phyloP scores from a whole-genome alignment of 2,888 invertebrate species.

The Iphiclides podalirius region DNA sequence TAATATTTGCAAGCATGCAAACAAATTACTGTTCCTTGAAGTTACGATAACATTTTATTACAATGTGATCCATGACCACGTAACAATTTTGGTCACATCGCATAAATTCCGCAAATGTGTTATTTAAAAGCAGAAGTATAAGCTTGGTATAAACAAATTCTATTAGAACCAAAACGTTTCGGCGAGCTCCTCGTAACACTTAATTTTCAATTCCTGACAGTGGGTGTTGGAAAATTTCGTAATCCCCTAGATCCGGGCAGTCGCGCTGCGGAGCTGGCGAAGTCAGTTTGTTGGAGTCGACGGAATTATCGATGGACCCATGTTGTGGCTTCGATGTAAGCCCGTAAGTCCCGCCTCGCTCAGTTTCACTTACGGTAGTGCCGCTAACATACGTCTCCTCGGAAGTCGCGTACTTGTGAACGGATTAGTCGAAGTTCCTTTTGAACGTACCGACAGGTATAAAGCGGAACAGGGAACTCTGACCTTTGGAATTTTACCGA shows the following conservation, averaged over 20 bases:
- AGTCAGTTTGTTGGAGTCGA: slow-evolving; percentile 12
- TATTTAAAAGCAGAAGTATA: no score
- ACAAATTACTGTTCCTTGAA: no score
- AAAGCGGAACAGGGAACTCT: no score
- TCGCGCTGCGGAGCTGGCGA: slow-evolving; percentile 2
- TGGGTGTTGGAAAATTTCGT: slow-evolving; percentile 9
- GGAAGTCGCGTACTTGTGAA: background rate
- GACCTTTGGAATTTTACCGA: no score
- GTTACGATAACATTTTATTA: no score
- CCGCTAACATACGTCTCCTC: background rate
- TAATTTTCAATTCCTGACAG: slow-evolving; percentile 1
- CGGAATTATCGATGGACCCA: slow-evolving; percentile 18
- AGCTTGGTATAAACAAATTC: no score
- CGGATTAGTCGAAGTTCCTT: background rate
- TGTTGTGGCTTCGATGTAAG: slow-evolving; percentile 21
- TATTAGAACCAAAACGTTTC: background rate
- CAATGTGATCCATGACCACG: no score
- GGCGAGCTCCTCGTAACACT: background rate
- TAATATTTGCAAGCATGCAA: no score
- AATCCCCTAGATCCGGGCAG: slow-evolving; percentile 17
- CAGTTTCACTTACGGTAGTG: slow-evolving; percentile 6
- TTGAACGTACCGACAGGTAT: background rate
- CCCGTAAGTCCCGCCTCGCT: slow-evolving; percentile 10
- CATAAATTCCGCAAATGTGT: no score
- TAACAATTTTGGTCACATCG: no score